Base-by-base conservation (phyloP, 2,888 invertebrate genomes). In the Girardia tigrina region DNA sequence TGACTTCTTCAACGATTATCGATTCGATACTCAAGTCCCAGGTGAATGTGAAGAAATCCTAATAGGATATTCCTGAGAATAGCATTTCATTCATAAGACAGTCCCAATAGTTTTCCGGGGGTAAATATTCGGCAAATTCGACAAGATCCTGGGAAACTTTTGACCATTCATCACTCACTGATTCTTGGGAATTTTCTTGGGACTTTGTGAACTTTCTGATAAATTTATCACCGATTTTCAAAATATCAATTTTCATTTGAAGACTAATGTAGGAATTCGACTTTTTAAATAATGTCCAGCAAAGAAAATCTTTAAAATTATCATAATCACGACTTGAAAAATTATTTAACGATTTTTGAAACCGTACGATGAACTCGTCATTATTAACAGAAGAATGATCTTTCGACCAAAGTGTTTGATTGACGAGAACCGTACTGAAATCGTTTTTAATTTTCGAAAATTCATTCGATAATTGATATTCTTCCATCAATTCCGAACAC, bases 41-140 rank as follows among this genome's bases (percentile, higher is more conserved):
- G 56, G n/a, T n/a, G n/a, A 56, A 56, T 6, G 56, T 56, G n/a
- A 56, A 56, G n/a, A 56, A 56, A 56, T 56, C n/a, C 56, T 56
- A 23, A 56, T 56, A 56, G 8, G 56, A 56, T 20, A 56, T 23
- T 56, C n/a, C 20, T 2, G 56, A 4, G n/a, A 56, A 16, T 12
- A 56, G 56, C 56, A 56, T 56, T 56, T 56, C 56, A 56, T n/a
- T 56, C 56, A 56, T 56, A 20, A 56, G 23, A 56, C 56, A 56
- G n/a, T 56, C 56, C 56, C 56, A 56, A 56, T 56, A 56, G 23
- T 56, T 56, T 12, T 56, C 56, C n/a, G 56, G 56, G 6, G 56
- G 56, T 56, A 56, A 56, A 56, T 56, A 56, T 16, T 56, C 56
- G 8, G 56, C 56, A 16, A 56, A 56, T 2, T 23, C 20, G n/a